Evolutionary conservation across 2,797 vertebrate genomes (phyloP).

Genomic region (Ptychobarbus kaznakovi): DNA sequence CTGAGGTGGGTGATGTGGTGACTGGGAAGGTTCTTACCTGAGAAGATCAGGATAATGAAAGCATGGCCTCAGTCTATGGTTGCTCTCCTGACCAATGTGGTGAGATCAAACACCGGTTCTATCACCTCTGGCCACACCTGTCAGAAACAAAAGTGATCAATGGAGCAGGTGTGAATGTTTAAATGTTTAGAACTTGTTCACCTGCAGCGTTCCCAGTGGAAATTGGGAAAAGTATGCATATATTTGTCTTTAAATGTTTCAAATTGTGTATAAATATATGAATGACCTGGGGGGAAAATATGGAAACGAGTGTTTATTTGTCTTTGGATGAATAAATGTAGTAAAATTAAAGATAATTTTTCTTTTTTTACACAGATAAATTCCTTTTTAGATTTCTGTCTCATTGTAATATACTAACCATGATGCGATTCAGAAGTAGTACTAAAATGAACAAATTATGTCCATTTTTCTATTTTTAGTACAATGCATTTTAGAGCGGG

Average conservation of each 20-base stretch:
- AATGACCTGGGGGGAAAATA: not conserved
- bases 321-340: not conserved
- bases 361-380: too few relatives aligned
- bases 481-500: not conserved
- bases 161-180: conserved; percentile 72
- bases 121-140: conserved; percentile 71
- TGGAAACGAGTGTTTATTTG: not conserved
- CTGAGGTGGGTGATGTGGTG: not conserved
- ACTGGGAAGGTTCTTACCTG: not conserved
- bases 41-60: not conserved
- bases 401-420: not conserved
- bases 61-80: conserved; percentile 6
- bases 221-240: not conserved
- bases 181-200: conserved; percentile 66
- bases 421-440: not conserved
- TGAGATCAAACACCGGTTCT: conserved; percentile 67
- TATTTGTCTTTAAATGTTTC: not conserved
- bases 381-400: too few relatives aligned
- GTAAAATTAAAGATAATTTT: not conserved
- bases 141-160: conserved; percentile 70
- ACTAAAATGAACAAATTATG: not conserved
- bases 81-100: conserved; percentile 58
- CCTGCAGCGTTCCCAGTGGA: conserved; percentile 50
- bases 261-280: not conserved
- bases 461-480: not conserved